Evolutionary conservation across 2,797 vertebrate species (phyloP).

Genomic region (Falco biarmicus): DNA sequence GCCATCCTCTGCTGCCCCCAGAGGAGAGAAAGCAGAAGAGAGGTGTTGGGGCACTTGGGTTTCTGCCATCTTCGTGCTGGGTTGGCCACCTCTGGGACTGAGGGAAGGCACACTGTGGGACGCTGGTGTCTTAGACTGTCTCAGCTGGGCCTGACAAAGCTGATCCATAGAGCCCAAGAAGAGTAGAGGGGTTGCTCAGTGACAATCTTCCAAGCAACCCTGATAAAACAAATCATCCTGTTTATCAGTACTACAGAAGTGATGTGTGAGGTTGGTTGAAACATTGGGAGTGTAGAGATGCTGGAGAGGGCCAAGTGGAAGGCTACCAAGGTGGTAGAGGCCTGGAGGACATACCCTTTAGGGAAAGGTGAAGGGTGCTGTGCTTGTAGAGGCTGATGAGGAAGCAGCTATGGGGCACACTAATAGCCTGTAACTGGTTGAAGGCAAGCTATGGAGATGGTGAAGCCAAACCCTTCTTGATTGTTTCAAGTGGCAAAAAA

Average conservation of each 20-base stretch:
- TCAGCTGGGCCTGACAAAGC: not conserved
- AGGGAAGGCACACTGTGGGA: not conserved
- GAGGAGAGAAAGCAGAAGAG: not conserved
- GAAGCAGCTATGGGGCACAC: not conserved
- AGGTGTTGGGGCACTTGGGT: not conserved
- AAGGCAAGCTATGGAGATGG: not conserved
- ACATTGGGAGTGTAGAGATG: not conserved
- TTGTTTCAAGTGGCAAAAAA: not conserved
- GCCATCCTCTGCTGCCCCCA: not conserved
- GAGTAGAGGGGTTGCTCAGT: not conserved
- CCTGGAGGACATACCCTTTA: accelerated
- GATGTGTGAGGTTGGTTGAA: not conserved
- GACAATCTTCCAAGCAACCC: not conserved
- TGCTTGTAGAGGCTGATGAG: not conserved
- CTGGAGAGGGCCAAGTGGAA: not conserved
- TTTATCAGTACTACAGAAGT: not conserved
- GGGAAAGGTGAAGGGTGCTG: not conserved
- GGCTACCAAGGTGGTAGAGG: not conserved
- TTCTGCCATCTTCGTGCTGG: not conserved
- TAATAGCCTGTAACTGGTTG: not conserved
- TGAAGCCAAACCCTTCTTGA: not conserved
- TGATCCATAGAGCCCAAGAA: not conserved
- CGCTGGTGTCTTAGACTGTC: not conserved
- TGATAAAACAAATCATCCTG: not conserved
- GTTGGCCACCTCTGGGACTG: not conserved